A percentile compares a stretch with the other conserved stretches of the same genome.
Conservation (phyloP, 2,888 invertebrate species). For the Selenia dentaria region DNA sequence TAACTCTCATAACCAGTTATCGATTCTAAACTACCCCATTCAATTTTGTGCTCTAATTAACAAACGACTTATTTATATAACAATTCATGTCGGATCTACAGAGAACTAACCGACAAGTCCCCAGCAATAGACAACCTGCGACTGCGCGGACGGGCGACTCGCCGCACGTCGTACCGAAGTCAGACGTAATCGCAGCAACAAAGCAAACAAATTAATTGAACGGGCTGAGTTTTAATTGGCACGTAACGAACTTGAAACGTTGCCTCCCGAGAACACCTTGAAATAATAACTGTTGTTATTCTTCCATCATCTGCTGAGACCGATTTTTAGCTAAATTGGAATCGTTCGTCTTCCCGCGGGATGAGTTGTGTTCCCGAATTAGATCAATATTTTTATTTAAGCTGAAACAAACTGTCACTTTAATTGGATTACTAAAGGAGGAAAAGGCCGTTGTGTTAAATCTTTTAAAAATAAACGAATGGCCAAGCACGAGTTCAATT, state of each 20-base stretch:
- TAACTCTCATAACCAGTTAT: no score
- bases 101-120: no score
- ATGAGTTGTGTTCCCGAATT: constrained; percentile 7
- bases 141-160: no score
- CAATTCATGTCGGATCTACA: no score
- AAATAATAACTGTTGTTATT: constrained; percentile 21
- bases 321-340: constrained; percentile 17
- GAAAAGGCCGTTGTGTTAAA: background rate
- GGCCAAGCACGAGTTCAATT: no score
- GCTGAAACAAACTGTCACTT: constrained; percentile 11
- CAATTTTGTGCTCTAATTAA: no score
- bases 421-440: constrained; percentile 4
- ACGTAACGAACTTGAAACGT: background rate
- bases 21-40: no score
- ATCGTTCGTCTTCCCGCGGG: constrained; percentile 1
- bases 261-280: constrained; percentile 6
- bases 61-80: no score
- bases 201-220: constrained; percentile 12
- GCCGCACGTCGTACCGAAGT: no score
- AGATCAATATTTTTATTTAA: constrained; percentile 8
- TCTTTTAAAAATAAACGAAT: no score
- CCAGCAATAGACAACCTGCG: no score
- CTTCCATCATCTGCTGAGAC: constrained; percentile 14
- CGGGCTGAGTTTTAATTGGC: constrained; percentile 11
- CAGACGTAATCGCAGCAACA: background rate